Conservation (phyloP, 2,888 invertebrate species). For the Tetramorium bicarinatum region DNA sequence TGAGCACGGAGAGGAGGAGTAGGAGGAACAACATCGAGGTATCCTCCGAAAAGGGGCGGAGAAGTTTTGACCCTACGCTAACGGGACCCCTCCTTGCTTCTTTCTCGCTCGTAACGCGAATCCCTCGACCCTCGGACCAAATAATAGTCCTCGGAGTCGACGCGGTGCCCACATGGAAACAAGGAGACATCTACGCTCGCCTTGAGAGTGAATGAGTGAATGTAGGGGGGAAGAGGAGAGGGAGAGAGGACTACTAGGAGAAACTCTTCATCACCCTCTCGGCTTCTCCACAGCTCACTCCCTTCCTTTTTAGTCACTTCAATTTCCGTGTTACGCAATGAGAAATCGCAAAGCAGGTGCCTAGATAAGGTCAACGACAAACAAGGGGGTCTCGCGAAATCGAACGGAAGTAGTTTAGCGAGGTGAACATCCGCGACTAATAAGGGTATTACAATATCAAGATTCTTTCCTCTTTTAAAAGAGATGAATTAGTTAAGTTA, state of each 20-base stretch:
- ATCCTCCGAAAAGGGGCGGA: slow-evolving; percentile 78
- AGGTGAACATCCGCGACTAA: slow-evolving; percentile 22
- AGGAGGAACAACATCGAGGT: slow-evolving; percentile 71
- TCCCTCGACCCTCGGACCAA: slow-evolving; percentile 80
- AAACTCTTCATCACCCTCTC: slow-evolving; percentile 37
- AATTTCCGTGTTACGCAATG: slow-evolving; percentile 74
- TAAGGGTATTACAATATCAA: neutral
- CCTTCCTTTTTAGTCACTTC: slow-evolving; percentile 54
- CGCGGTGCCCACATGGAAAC: slow-evolving; percentile 73
- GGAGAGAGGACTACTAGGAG: neutral
- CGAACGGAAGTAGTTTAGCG: slow-evolving; percentile 16
- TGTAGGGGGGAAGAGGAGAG: neutral
- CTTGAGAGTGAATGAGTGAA: slow-evolving; percentile 14
- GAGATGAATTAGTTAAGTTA: neutral
- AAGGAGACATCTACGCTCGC: slow-evolving; percentile 74
- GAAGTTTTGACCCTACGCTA: slow-evolving; percentile 84
- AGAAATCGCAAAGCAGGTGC: slow-evolving; percentile 71
- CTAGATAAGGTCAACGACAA: slow-evolving; percentile 65
- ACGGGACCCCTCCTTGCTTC: slow-evolving; percentile 85
- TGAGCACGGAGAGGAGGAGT: slow-evolving; percentile 64
- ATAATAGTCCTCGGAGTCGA: slow-evolving; percentile 82
- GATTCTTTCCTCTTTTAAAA: neutral
- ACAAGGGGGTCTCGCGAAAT: slow-evolving; percentile 19
- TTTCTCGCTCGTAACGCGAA: slow-evolving; percentile 83
- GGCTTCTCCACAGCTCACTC: slow-evolving; percentile 18